A percentile compares a stretch with the other conserved stretches of the same genome.
phyloP scores from a whole-genome alignment of 1,140 invertebrate genomes.

The Drosophila kanapiae region DNA sequence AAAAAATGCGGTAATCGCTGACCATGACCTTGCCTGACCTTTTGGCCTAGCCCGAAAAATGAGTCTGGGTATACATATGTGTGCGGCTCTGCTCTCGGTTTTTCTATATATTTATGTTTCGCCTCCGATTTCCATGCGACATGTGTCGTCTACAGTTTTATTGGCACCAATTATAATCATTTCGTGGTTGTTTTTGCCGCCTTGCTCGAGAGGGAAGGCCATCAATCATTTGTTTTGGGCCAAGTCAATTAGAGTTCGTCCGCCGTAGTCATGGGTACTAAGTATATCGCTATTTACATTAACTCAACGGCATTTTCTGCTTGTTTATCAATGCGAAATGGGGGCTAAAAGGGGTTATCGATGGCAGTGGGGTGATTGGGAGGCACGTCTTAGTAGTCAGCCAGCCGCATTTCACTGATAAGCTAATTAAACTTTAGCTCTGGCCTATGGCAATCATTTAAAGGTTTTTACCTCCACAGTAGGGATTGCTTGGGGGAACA shows the following conservation, averaged over 20 bases:
- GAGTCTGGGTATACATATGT: constrained; percentile 11
- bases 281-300: constrained; percentile 62
- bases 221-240: constrained; percentile 69
- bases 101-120: constrained; percentile 30
- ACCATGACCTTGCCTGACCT: constrained; percentile 75
- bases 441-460: constrained; percentile 10
- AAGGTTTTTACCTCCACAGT: background rate
- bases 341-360: background rate
- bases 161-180: constrained; percentile 70
- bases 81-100: background rate
- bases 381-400: constrained; percentile 17
- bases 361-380: constrained; percentile 13
- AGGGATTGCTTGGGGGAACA: background rate
- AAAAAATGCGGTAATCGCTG: constrained; percentile 30
- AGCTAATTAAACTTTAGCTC: constrained; percentile 23
- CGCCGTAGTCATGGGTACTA: constrained; percentile 61
- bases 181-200: constrained; percentile 15
- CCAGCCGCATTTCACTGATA: constrained; percentile 25
- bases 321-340: constrained; percentile 43
- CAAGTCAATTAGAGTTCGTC: constrained; percentile 51
- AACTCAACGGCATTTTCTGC: constrained; percentile 52
- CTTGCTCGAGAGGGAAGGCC: constrained; percentile 36
- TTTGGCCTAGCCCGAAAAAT: constrained; percentile 34
- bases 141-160: constrained; percentile 70
- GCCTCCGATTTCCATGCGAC: constrained; percentile 46